Evolutionary conservation across 2,113 vertebrate genomes (phyloP).

Genomic region (Penelope pileata): DNA sequence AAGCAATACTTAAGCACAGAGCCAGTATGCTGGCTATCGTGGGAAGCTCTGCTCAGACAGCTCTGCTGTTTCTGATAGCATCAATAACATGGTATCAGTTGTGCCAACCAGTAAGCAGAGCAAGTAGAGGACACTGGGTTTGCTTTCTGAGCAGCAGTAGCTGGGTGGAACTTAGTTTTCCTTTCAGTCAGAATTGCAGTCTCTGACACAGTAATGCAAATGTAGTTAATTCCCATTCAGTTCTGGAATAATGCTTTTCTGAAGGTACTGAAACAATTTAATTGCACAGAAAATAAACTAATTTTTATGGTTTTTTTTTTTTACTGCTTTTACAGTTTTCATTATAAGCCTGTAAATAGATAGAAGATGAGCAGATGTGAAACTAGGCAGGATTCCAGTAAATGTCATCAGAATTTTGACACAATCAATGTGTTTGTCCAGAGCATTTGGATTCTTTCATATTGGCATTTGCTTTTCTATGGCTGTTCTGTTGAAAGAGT

Average conservation of each 20-base stretch:
- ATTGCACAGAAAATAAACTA: not conserved
- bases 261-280: not conserved
- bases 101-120: not conserved
- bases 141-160: not conserved
- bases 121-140: not conserved
- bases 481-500: not conserved
- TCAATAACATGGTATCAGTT: rapidly evolving
- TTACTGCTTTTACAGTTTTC: not conserved
- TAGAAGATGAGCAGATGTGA: not conserved
- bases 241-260: not conserved
- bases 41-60: not conserved
- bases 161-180: not conserved
- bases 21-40: not conserved
- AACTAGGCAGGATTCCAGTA: not conserved
- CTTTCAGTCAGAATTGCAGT: not conserved
- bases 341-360: not conserved
- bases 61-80: not conserved
- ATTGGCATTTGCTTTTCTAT: not conserved
- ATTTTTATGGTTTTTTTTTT: not conserved
- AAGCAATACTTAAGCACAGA: not conserved
- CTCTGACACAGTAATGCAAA: not conserved
- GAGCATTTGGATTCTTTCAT: not conserved
- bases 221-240: rapidly evolving
- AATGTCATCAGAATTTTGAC: not conserved
- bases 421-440: not conserved